phyloP scores from a whole-genome alignment of 2,888 invertebrate species.

The Drosophila subquinaria region DNA sequence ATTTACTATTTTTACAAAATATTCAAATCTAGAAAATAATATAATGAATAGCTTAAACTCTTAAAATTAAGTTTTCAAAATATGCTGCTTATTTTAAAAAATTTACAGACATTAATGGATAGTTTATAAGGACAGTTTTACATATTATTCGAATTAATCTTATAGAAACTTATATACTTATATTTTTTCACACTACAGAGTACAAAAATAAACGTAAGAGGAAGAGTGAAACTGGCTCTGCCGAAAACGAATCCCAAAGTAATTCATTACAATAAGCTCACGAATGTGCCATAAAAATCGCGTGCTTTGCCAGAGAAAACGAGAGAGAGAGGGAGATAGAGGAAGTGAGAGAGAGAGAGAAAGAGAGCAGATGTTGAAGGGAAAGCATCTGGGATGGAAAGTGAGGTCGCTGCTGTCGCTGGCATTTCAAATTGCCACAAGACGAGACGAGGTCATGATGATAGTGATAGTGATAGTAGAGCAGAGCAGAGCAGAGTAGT shows the following conservation, averaged over 20 bases:
- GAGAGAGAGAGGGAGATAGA: neutral
- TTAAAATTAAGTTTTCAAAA: too few relatives aligned
- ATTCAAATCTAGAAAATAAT: too few relatives aligned
- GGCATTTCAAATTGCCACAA: constrained; percentile 56
- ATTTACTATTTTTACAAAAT: too few relatives aligned
- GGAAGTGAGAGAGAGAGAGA: too few relatives aligned
- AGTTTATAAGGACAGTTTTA: too few relatives aligned
- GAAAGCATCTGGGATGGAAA: constrained; percentile 45
- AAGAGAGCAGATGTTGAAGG: neutral
- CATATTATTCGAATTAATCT: too few relatives aligned
- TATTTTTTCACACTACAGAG: too few relatives aligned
- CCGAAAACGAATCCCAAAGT: constrained; percentile 55
- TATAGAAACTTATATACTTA: too few relatives aligned
- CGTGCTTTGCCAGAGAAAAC: constrained; percentile 42
- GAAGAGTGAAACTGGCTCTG: neutral
- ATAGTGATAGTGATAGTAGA: neutral
- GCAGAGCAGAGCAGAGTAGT: neutral
- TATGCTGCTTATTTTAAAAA: too few relatives aligned
- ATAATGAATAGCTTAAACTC: too few relatives aligned
- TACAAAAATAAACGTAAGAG: neutral
- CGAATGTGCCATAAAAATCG: constrained; percentile 84
- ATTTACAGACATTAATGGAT: too few relatives aligned
- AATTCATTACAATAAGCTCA: constrained; percentile 85
- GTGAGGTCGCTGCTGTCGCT: constrained; percentile 45
- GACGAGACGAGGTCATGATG: constrained; percentile 34